Evolutionary conservation across 2,797 vertebrate genomes (phyloP).

Genomic region (Typhlichthys eigenmanni): DNA sequence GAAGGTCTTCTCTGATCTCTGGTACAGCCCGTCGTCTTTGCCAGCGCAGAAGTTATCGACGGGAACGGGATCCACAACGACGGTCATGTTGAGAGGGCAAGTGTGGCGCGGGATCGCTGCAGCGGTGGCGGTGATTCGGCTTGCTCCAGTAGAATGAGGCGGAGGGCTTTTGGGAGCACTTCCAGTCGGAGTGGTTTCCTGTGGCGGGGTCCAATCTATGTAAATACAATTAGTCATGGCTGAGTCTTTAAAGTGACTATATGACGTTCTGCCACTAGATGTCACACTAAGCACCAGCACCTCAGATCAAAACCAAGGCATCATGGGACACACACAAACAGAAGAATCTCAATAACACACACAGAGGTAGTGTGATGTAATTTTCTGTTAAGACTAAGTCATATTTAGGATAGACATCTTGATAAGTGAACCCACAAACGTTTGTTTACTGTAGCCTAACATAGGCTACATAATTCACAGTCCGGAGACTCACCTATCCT

Average conservation of each 20-base stretch:
- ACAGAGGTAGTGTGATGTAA: too few species aligned
- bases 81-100: constrained; percentile 40
- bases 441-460: too few species aligned
- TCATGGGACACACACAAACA: too few species aligned
- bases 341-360: neutral
- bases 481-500: constrained; percentile 43
- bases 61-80: constrained; percentile 29
- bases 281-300: too few species aligned
- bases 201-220: constrained; percentile 1
- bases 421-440: too few species aligned
- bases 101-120: neutral
- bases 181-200: neutral
- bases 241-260: neutral
- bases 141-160: constrained; percentile 9
- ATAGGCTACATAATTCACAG: too few species aligned
- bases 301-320: too few species aligned
- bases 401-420: too few species aligned
- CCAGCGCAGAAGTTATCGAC: constrained; percentile 46
- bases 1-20: constrained; percentile 20
- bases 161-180: neutral
- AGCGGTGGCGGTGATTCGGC: neutral
- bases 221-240: neutral
- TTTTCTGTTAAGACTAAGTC: neutral
- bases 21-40: constrained; percentile 53
- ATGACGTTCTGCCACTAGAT: too few species aligned